Evolutionary conservation across 2,888 invertebrate species (phyloP), one percentile per base, ranked within the genome.

Genomic region (Chrysodeixis includens): DNA sequence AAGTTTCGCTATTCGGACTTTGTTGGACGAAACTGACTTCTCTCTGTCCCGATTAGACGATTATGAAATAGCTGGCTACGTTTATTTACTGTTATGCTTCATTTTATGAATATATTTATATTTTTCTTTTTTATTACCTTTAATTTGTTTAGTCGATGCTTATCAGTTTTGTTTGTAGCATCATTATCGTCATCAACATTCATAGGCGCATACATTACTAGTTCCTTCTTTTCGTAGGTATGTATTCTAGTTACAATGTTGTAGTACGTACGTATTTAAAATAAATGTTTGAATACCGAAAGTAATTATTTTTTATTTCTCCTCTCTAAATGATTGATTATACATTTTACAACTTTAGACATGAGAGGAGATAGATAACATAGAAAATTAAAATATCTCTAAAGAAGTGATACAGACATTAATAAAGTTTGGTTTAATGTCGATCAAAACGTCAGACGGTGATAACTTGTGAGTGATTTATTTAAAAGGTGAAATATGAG

Each of bases 341-440:
- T 83, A 82, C 81, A 86, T 83, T 84, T 85, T 85, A 87, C 82
- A 81, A 71, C 77, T 74, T 72, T 69, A 83, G 83, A 83, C 76
- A 78, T 69, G 69, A 76, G 70, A n/a, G 56, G 62, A 66, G 71
- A 74, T 75, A 71, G 58, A 58, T 35, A 68, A 46, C 59, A 62
- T 62, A 53, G 62, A 62, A 75, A 60, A 62, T 64, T 59, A 66
- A 76, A 78, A 78, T 77, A 72, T 61, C 79, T 81, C 76, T 71
- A 77, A 83, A 82, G 78, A 80, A 81, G 81, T 81, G 81, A 75
- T 79, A 81, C 52, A 22, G 14, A 69, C 79, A 82, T 80, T 77
- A 83, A 86, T 88, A 87, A 86, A 86, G 82, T 83, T 83, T 84
- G 84, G 84, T 83, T 83, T 82, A 78, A 85, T 74, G 79, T 80